A percentile compares a stretch with the other conserved stretches of the same genome.
These are phyloP conservation scores for Omphaloscelis lunosa DNA, from an alignment of 2,888 invertebrate genomes.

Conservation along the genomic window DNA sequence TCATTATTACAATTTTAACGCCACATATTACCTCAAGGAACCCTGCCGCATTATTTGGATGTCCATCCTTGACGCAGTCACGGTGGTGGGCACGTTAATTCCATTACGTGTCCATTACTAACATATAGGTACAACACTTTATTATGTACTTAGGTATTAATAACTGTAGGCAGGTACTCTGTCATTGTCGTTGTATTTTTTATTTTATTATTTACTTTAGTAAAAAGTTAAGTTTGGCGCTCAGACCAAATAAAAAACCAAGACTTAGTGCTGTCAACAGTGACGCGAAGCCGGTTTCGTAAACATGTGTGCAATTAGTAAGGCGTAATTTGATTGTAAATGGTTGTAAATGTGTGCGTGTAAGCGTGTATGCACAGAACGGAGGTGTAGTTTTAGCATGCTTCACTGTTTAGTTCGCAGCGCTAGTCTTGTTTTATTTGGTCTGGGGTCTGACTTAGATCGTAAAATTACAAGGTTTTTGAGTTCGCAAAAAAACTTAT, in stretches of 20 bases:
- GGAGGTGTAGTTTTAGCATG: no score
- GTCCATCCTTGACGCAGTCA: conserved; percentile 68
- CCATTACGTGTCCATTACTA: conserved; percentile 46
- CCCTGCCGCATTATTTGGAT: conserved; percentile 62
- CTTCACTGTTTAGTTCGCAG: no score
- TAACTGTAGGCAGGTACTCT: conserved; percentile 13
- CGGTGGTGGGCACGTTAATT: conserved; percentile 64
- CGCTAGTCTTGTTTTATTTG: no score
- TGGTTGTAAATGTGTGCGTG: no score
- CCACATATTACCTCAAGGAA: conserved; percentile 35
- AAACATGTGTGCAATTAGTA: no score
- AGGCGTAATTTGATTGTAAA: no score
- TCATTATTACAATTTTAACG: conserved; percentile 38
- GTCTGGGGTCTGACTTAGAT: conserved; percentile 10
- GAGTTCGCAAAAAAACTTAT: not conserved
- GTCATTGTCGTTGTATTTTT: conserved; percentile 26
- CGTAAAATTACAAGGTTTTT: not conserved
- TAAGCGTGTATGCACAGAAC: no score
- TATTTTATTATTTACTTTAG: not conserved
- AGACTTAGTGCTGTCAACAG: no score
- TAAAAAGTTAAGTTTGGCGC: conserved; percentile 28
- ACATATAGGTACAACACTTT: conserved; percentile 37
- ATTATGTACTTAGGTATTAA: conserved; percentile 26
- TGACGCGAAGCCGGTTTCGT: no score
- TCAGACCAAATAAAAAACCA: not conserved